Base-by-base conservation (phyloP, 2,888 invertebrate species). In the Tinea semifulvella region DNA sequence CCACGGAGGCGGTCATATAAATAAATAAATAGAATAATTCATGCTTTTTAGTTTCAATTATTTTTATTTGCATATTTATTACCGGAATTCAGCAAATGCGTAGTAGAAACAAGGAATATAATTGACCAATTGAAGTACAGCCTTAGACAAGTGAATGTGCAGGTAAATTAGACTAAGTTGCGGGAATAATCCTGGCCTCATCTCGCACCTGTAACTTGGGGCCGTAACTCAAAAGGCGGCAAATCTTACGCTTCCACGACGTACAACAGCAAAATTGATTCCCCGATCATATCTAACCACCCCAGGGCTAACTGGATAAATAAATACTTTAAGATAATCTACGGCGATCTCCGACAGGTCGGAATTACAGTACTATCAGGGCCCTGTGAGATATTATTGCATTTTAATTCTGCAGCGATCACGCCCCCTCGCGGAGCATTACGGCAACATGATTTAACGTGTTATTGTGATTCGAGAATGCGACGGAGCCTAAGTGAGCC, bases 301-400 rank as follows among this genome's bases (percentile, higher is more conserved):
- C 73, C 58, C 63, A 68, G 73, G 76, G 73, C 40, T 36, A 36
- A 36, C 51, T 72, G 73, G 73, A 74, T 74, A 79, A 77, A 79
- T 79, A 80, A 79, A 77, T 76, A 76, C 70, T 76, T 73, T 72
- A 68, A 65, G 71, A 73, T 76, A 74, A 79, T 79, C 74, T 54
- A 11, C 57, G 50, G 54, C 62, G 68, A 73, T 76, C 73, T 61
- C 68, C 68, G 76, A 72, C 75, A 75, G 73, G 67, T 66, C 70
- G 63, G 72, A 63, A 73, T 74, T 76, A 75, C 66, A 57, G 65
- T 20, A 40, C 40, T 36, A 36, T 36, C 65, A 58, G 58, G 53
- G 61, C 31, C 28, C 28, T 18, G 16, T 36, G 60, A 65, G 62
- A 71, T 76, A 75, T 77, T 79, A 79, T 73, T 76, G 77, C 75